Base-by-base conservation (phyloP, 2,888 invertebrate genomes). In the Saturnia japonica region DNA sequence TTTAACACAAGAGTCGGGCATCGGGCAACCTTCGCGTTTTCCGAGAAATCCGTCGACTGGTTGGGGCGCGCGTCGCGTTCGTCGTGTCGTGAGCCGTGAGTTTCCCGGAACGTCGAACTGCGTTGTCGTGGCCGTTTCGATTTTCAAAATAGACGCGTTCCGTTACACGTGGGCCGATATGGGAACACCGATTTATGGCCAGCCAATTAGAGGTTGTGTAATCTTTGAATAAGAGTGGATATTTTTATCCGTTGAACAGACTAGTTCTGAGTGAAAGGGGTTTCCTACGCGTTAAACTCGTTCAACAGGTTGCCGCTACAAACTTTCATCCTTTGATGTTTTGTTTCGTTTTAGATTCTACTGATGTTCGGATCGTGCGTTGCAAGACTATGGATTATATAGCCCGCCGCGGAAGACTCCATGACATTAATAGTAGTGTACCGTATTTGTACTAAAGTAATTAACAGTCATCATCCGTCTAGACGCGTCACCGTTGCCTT, bases 131-230 rank as follows among this genome's bases (percentile, higher is more conserved):
- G 85, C 82, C 82, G 86, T 85, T 90, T 90, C 87, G 85, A 90
- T 91, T 91, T 91, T 91, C 88, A 87, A 91, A 90, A 91, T 90
- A 91, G 91, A 89, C 80, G 79, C 88, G 86, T 87, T 88, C 89
- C 88, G 87, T 90, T 91, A 88, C 80, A 85, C 83, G 76, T 78
- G 80, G 78, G 76, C 78, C 77, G 78, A 81, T 79, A 80, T 76
- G 82, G 83, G 74, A 82, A 77, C 79, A 77, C 82, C 78, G 84
- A 89, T 89, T 90, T 88, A 89, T 87, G 83, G 82, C 74, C 81
- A 80, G 82, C 85, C 85, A 87, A 88, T 90, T 88, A 88, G 83
- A 82, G 75, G 85, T 88, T 87, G 87, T 86, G 88, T 88, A 88
- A 90, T 88, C 86, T 82, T 81, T 88, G 85, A 86, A 88, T 85